Base-by-base conservation (phyloP, 2,888 invertebrate genomes). In the Ichneumoninae sp. region DNA sequence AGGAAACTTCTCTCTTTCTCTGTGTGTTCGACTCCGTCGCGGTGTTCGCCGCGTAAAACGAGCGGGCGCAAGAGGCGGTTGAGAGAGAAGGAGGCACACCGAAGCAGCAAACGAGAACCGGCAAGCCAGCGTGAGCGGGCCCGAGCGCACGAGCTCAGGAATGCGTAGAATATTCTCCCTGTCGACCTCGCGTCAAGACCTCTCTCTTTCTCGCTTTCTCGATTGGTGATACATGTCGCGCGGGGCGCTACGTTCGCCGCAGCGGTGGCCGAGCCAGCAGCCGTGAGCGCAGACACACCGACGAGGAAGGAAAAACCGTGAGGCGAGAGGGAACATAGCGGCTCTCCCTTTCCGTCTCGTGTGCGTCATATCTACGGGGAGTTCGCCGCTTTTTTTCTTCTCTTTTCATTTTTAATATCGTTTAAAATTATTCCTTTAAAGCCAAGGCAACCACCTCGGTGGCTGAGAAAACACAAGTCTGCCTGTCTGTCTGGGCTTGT, bases 161-260 rank as follows among this genome's bases (percentile, higher is more conserved):
- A 86, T 86, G 87, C 81, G 84, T 87, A 85, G 77, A 87, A 87
- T 84, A 85, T 86, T 88, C 85, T 87, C 86, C 86, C 86, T 87
- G 87, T 87, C 87, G 87, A 86, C 88, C 87, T 88, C 86, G 87
- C 88, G 87, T 87, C 86, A 86, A 87, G 81, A 79, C 81, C 85
- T 82, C 83, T 85, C 74, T 81, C 82, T 86, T 81, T 81, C 78
- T 87, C 83, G 82, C 79, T 83, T 83, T 83, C 82, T 81, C 83
- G 65, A 78, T 82, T 85, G 70, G 86, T 80, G 83, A 47, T 33
- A 60, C 13, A 68, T 68, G 44, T 68, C 54, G 71, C 54, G 71
- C 71, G 54, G 54, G 54, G 36, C 33, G 70, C 52, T 33, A 22
- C 33, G 54, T 63, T 68, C 75, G 79, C 71, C 70, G 83, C 71